Base-by-base conservation (phyloP, 2,797 vertebrate species). In the Enteromius paludinosus region DNA sequence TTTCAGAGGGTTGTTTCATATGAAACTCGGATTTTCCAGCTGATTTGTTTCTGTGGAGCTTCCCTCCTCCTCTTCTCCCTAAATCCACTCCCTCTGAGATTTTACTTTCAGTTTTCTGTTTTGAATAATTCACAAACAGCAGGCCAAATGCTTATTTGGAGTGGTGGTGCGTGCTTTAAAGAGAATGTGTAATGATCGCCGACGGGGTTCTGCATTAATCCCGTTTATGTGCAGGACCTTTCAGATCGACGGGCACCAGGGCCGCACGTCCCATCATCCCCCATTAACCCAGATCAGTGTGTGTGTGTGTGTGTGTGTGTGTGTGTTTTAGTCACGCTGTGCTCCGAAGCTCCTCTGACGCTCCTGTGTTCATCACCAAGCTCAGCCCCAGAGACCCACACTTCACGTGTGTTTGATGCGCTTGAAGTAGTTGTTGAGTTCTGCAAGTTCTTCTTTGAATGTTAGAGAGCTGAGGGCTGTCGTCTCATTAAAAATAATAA, bases 181-280 rank as follows among this genome's bases (percentile, higher is more conserved):
- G 93, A 93, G 94, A 95, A 94, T 95, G 90, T 89, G 88, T 95
- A 95, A 95, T 95, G 93, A 94, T 93, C 87, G 93, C 94, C 93
- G 88, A 93, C 90, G 92, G 94, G 93, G 91, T 90, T 92, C 90
- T 91, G 92, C 92, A 94, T 94, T 95, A 95, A 95, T 95, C 93
- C 93, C 90, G 92, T 93, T 95, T 94, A 93, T 94, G 91, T 92
- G 89, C 89, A 75, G 95, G 94, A 94, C 94, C 93, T 94, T 93
- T 94, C 91, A 94, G 90, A 94, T 94, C 90, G 92, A 91, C 90
- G 94, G 94, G 93, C 91, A 94, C 92, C 93, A 25, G 93, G 91
- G 93, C 92, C 93, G 54, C 33, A 56, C n/a, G 4, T 90, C 86
- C 90, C 82, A 59, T 86, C 84, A 77, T 81, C 79, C 71, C 86